Percentiles rank a stretch among this genome's conserved stretches.
These are phyloP conservation scores for Cinclus cinclus DNA, from an alignment of 2,113 vertebrate species.

Conservation along the genomic window DNA sequence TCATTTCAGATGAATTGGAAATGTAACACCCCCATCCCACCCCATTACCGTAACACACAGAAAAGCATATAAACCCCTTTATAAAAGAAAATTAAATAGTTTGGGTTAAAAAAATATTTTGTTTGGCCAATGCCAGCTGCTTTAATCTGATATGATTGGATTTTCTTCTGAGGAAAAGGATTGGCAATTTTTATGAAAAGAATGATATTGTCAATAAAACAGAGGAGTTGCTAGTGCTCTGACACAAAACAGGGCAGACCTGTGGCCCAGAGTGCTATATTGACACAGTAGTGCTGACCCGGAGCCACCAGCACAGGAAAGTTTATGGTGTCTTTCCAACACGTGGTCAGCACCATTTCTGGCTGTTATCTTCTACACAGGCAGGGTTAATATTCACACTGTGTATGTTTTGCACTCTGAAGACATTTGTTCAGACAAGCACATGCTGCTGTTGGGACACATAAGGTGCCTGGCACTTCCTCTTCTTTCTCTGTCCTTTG, in stretches of 20 bases:
- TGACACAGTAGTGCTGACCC: not conserved
- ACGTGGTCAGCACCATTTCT: not conserved
- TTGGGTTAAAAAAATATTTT: not conserved
- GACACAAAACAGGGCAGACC: not conserved
- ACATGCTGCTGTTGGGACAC: not conserved
- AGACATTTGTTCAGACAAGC: not conserved
- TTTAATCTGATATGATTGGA: not conserved
- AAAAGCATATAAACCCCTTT: accelerated
- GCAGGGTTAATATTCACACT: not conserved
- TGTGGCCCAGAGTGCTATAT: not conserved
- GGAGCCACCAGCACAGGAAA: not conserved
- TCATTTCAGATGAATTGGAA: not conserved
- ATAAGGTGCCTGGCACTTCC: not conserved
- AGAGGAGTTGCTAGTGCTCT: not conserved
- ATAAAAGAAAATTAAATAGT: not conserved
- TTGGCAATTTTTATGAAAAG: not conserved
- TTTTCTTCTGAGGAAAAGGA: not conserved
- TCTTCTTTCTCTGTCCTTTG: not conserved
- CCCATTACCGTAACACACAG: accelerated
- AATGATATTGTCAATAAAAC: not conserved
- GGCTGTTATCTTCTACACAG: not conserved
- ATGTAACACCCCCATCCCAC: not conserved
- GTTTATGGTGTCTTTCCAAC: not conserved
- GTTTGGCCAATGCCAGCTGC: not conserved
- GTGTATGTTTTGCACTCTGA: not conserved